Conservation (phyloP, 2,888 invertebrate genomes). For the Leptinotarsa peninsularis region DNA sequence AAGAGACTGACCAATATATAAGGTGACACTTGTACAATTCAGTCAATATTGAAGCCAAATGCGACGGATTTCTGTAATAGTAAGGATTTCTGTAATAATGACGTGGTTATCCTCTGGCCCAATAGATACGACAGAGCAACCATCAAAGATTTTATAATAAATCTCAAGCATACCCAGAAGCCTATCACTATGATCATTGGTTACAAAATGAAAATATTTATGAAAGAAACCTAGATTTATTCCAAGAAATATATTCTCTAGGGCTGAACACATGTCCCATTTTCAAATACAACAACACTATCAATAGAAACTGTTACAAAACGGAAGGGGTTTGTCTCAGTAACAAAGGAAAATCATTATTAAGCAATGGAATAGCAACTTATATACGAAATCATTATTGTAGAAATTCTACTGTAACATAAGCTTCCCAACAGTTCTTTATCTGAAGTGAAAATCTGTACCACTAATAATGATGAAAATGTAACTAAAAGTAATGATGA, state of each 20-base stretch:
- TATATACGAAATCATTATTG: conserved; percentile 15
- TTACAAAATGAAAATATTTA: conserved; percentile 3
- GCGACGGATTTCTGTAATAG: conserved; percentile 14
- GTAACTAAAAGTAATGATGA: conserved; percentile 12
- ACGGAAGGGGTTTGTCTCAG: conserved; percentile 19
- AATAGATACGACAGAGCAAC: conserved; percentile 13
- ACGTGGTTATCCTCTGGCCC: conserved; percentile 13
- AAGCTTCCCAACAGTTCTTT: neutral
- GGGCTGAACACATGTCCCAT: conserved; percentile 6
- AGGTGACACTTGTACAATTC: neutral
- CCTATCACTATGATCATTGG: conserved; percentile 16
- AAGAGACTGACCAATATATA: conserved; percentile 2
- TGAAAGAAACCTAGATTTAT: conserved; percentile 17
- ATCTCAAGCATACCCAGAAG: conserved; percentile 3
- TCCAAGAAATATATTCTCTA: conserved; percentile 16
- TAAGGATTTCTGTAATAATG: conserved; percentile 20
- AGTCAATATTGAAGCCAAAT: conserved; percentile 22
- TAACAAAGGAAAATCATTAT: conserved; percentile 13
- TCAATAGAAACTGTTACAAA: conserved; percentile 15
- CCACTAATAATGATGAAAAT: conserved; percentile 20
- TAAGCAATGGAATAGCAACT: conserved; percentile 5
- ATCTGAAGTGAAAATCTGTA: neutral
- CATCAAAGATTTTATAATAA: conserved; percentile 20
- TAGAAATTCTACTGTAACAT: conserved; percentile 1
- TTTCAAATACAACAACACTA: conserved; percentile 8